Percentiles rank a stretch among this genome's conserved stretches.
phyloP scores from a whole-genome alignment of 2,888 invertebrate genomes.

The Cheilosia impressa region DNA sequence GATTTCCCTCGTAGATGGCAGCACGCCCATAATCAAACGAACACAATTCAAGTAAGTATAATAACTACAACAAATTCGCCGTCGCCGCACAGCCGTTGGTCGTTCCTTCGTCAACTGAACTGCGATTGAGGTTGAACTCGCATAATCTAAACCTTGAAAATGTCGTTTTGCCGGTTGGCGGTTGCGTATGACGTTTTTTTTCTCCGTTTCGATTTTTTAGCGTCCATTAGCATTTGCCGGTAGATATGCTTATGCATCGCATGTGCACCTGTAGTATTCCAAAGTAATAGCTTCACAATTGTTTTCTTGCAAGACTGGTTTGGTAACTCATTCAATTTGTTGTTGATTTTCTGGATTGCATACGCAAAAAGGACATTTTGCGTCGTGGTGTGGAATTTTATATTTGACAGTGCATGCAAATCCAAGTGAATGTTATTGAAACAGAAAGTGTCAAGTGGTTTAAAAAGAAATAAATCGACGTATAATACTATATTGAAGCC shows the following conservation, averaged over 20 bases:
- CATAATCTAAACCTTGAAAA: conserved; percentile 3
- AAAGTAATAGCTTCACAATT: conserved; percentile 2
- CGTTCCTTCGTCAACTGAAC: not conserved
- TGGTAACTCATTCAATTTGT: conserved; percentile 5
- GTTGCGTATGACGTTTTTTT: conserved; percentile 6
- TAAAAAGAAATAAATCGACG: no score
- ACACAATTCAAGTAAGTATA: not conserved
- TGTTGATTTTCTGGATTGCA: not conserved
- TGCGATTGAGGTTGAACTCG: conserved; percentile 1
- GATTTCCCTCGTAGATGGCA: not conserved
- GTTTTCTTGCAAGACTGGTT: conserved; percentile 4
- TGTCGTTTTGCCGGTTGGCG: conserved; percentile 29
- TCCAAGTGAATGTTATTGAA: no score
- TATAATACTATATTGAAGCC: no score
- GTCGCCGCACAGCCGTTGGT: not conserved
- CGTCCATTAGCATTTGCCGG: conserved; percentile 24
- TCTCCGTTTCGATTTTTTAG: not conserved
- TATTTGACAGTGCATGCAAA: no score
- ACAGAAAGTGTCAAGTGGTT: no score
- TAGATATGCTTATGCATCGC: conserved; percentile 9
- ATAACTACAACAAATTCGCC: not conserved
- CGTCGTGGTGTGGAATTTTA: conserved; percentile 7
- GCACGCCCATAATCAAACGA: not conserved
- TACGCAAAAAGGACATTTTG: conserved; percentile 8
- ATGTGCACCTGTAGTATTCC: conserved; percentile 9